Evolutionary conservation across 2,888 invertebrate genomes (phyloP), one percentile per base, ranked within the genome.

Genomic region (Diplolepis rosae): DNA sequence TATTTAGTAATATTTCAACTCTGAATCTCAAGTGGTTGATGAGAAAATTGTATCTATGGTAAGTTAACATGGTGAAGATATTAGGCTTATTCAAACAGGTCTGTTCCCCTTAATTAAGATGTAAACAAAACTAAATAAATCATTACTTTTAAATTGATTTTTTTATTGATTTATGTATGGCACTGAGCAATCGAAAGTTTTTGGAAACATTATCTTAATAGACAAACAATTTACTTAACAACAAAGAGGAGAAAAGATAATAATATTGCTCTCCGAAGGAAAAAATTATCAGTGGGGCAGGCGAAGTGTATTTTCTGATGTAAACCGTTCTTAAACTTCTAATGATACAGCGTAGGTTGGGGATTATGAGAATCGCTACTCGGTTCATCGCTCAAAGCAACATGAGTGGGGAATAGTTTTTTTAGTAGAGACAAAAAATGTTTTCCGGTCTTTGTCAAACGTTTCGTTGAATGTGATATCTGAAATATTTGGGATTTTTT

Each of bases 321-420:
- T 66, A 51, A 66, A 56, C 69, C 65, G 65, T 70, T 69, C 73
- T 71, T 77, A 72, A 75, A 70, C 77, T 74, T 65, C 74, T 77
- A 77, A 76, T 76, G 74, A 77, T 77, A 76, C 69, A 66, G 70
- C 71, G 72, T 74, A 72, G 76, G 71, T 76, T 70, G 71, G 50
- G 71, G 75, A 77, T 61, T 75, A 69, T 66, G 56, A 56, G 56
- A 66, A 72, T 68, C 69, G 56, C 45, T 48, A 48, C 39, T 52
- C 28, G 9, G 28, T 27, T 65, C 56, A 24, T n/a, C 24, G 35
- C 56, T 30, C 18, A 18, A 48, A 48, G 45, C 45, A 24, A 39
- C n/a, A 61, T 61, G 22, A 24, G 24, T 24, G 9, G n/a, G 4
- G 39, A n/a, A n/a, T 45, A 45, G 15, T 15, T 15, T 4, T 42